phyloP scores from a whole-genome alignment of 2,113 vertebrate species.

The Platichthys flesus region DNA sequence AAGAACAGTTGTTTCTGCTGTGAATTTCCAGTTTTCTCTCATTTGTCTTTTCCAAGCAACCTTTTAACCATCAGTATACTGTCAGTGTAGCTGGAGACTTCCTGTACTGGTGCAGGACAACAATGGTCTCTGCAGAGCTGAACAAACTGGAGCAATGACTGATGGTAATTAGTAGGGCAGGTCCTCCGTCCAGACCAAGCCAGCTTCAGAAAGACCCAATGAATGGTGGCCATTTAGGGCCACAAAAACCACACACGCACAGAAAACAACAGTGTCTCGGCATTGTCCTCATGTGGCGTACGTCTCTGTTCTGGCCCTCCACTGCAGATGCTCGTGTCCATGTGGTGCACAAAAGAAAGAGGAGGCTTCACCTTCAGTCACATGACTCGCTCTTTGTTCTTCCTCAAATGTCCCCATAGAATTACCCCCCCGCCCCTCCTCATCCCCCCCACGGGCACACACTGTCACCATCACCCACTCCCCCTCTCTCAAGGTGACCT shows the following conservation, averaged over 20 bases:
- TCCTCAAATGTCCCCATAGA: slow-evolving; percentile 37
- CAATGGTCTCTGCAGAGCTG: slow-evolving; percentile 21
- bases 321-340: slow-evolving; percentile 53
- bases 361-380: slow-evolving; percentile 48
- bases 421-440: not conserved
- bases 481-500: slow-evolving; percentile 52
- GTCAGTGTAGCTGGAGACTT: slow-evolving; percentile 4
- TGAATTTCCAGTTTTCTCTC: not conserved
- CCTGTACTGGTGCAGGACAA: slow-evolving; percentile 26
- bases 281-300: slow-evolving; percentile 32
- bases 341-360: slow-evolving; percentile 60
- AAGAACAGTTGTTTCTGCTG: not conserved
- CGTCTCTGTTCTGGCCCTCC: slow-evolving; percentile 28
- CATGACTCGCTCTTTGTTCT: slow-evolving; percentile 68
- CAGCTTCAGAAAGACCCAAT: slow-evolving; percentile 21
- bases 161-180: slow-evolving; percentile 50
- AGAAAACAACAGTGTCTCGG: slow-evolving; percentile 25
- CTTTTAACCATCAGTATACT: not conserved
- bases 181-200: slow-evolving; percentile 16
- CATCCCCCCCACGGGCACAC: not conserved
- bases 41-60: not conserved
- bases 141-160: slow-evolving; percentile 12
- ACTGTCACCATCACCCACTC: slow-evolving; percentile 5
- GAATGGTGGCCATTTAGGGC: slow-evolving; percentile 45
- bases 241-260: slow-evolving; percentile 4